These are phyloP conservation scores for Rhinogobio ventralis DNA, from an alignment of 2,797 vertebrate genomes.

Conservation along the genomic window DNA sequence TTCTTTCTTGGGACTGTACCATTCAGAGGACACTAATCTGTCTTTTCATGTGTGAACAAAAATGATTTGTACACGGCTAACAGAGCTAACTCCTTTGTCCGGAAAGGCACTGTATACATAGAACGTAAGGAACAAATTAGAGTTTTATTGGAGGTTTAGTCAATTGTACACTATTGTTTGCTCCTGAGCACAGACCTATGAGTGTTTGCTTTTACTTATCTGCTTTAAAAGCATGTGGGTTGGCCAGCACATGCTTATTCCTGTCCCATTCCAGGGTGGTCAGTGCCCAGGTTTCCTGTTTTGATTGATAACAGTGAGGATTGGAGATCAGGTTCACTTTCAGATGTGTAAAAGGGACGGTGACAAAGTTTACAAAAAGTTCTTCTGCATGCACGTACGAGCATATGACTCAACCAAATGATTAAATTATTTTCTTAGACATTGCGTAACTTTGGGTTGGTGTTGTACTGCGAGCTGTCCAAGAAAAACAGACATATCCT, in stretches of 20 bases:
- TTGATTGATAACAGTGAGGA: slow-evolving; percentile 4
- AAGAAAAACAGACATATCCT: slow-evolving; percentile 67
- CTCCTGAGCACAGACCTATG: background rate
- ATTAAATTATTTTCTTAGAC: background rate
- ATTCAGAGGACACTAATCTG: slow-evolving; percentile 20
- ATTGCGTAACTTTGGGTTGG: slow-evolving; percentile 60
- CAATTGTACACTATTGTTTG: background rate
- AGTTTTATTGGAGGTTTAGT: background rate
- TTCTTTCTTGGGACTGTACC: slow-evolving; percentile 5
- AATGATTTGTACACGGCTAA: background rate
- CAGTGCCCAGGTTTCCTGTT: background rate
- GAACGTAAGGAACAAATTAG: background rate
- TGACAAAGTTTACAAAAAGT: background rate
- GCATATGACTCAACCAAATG: background rate
- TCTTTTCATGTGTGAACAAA: slow-evolving; percentile 39
- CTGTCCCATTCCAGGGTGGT: slow-evolving; percentile 3
- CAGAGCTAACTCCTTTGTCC: background rate
- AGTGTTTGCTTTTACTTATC: slow-evolving; percentile 30
- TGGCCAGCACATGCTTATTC: background rate
- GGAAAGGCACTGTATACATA: background rate
- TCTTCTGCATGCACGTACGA: background rate
- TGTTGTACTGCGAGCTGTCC: slow-evolving; percentile 66
- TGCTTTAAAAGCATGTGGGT: slow-evolving; percentile 1
- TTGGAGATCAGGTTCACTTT: background rate
- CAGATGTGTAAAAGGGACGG: background rate